These are phyloP conservation scores for Xenus cinereus DNA, from an alignment of 2,113 vertebrate genomes.

Conservation along the genomic window DNA sequence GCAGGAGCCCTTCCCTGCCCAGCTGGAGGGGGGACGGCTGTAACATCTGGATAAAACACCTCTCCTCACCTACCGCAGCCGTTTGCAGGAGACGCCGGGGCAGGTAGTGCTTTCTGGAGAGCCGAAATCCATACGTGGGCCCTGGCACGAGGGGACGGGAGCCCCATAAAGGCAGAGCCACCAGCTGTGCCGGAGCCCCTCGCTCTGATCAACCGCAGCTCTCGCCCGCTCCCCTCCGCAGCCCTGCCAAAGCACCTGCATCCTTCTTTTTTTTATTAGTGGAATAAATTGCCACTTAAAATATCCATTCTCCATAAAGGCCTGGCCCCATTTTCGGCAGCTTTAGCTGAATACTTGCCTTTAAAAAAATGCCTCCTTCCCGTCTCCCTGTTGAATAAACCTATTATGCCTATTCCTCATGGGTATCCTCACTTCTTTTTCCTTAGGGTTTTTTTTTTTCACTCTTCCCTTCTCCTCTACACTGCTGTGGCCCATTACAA, in stretches of 20 bases:
- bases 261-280: slow-evolving; percentile 25
- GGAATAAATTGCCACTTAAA: slow-evolving; percentile 56
- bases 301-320: neutral
- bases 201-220: neutral
- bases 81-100: neutral
- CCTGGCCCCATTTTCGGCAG: slow-evolving; percentile 18
- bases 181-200: neutral
- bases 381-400: neutral
- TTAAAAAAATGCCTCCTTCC: neutral
- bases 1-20: neutral
- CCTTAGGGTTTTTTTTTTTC: neutral
- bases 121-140: neutral
- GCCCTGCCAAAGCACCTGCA: slow-evolving; percentile 6
- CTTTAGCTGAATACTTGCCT: slow-evolving; percentile 2
- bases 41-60: neutral
- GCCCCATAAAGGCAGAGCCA: neutral
- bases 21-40: neutral
- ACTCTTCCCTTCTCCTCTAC: neutral
- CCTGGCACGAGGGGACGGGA: neutral
- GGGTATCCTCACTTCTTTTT: neutral
- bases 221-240: neutral
- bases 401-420: neutral
- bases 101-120: neutral
- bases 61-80: neutral
- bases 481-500: neutral